phyloP scores from a whole-genome alignment of 2,797 vertebrate species.

The Lithobates pipiens region DNA sequence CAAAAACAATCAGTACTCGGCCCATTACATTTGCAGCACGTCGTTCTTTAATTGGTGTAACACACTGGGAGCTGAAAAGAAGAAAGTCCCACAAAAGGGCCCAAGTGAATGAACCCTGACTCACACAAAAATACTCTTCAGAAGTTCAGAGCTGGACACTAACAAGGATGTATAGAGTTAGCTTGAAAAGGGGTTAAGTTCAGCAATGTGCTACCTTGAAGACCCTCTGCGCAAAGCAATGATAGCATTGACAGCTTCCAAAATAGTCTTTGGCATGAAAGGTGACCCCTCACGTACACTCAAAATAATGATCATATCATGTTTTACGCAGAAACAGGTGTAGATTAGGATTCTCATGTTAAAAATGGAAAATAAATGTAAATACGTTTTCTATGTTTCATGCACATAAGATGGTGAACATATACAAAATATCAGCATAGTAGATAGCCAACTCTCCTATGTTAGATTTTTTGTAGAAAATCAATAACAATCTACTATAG shows the following conservation, averaged over 20 bases:
- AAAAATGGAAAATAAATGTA: background rate
- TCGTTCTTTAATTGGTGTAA: slow-evolving; percentile 97
- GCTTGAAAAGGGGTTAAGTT: slow-evolving; percentile 86
- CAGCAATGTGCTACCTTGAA: slow-evolving; percentile 85
- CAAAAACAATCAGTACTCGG: slow-evolving; percentile 97
- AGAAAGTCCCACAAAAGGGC: slow-evolving; percentile 83
- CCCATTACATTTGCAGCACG: slow-evolving; percentile 99
- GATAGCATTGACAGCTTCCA: slow-evolving; percentile 81
- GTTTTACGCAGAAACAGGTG: background rate
- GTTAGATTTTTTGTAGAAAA: background rate
- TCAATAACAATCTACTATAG: too few relatives aligned
- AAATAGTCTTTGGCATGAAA: slow-evolving; percentile 46
- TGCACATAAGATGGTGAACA: background rate
- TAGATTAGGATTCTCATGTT: background rate
- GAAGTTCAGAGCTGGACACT: slow-evolving; percentile 90
- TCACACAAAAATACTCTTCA: slow-evolving; percentile 89
- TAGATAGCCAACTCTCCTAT: background rate
- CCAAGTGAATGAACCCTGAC: slow-evolving; percentile 88
- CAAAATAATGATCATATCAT: slow-evolving; percentile 25
- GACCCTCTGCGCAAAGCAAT: slow-evolving; percentile 83
- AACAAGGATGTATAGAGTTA: slow-evolving; percentile 85
- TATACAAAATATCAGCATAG: too few relatives aligned
- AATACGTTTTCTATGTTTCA: background rate
- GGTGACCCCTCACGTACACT: background rate
- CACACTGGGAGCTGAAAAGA: slow-evolving; percentile 87